These are phyloP conservation scores for Garra rufa DNA, from an alignment of 2,113 vertebrate genomes.

Conservation along the genomic window DNA sequence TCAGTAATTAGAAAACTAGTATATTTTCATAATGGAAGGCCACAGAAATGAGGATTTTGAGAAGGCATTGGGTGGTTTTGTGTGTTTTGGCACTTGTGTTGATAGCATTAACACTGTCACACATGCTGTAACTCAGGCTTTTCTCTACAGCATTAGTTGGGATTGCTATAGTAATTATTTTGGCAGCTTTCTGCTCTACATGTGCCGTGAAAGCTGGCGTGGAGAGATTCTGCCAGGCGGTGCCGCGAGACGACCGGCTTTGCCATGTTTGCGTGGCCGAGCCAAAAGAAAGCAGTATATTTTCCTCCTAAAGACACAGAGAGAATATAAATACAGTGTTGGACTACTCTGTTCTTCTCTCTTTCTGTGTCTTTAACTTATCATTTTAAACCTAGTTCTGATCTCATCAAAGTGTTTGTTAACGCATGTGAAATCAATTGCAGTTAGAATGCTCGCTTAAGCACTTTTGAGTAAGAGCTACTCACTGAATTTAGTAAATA, in stretches of 20 bases:
- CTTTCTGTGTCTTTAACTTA: not conserved
- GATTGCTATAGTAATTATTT: conserved; percentile 35
- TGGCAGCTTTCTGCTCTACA: conserved; percentile 37
- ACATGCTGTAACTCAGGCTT: not conserved
- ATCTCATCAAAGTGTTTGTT: not conserved
- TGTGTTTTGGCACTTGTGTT: not conserved
- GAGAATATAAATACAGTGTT: not conserved
- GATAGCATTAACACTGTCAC: conserved; percentile 4
- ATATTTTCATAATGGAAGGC: not conserved
- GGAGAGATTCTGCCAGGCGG: not conserved
- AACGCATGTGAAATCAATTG: not conserved
- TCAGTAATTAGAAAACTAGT: not conserved
- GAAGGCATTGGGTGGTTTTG: not conserved
- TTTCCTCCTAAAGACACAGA: not conserved
- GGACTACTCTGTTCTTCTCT: not conserved
- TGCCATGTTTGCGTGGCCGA: not conserved
- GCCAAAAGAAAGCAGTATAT: not conserved
- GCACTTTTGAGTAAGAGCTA: too few species aligned
- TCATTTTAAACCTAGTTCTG: not conserved
- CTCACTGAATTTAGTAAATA: too few species aligned
- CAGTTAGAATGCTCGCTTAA: too few species aligned
- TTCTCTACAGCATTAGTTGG: conserved; percentile 29
- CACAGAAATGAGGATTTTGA: not conserved
- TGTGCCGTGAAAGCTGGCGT: conserved; percentile 26
- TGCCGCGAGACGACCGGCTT: not conserved